Base-by-base conservation (phyloP, 2,113 vertebrate species). In the Barnardius zonarius region DNA sequence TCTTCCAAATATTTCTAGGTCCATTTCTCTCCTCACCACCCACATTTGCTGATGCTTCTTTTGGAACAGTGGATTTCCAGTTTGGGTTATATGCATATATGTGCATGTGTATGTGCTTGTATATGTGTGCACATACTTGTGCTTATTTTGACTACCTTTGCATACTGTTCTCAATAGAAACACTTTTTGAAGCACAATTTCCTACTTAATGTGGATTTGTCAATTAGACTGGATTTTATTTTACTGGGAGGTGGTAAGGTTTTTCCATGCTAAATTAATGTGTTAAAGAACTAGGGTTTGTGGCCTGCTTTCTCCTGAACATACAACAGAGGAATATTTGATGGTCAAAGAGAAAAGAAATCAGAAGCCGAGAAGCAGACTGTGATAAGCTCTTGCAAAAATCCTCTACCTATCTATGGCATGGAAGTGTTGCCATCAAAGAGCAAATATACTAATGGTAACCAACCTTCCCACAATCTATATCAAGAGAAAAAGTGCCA, bases 131-230 rank as follows among this genome's bases (percentile, higher is more conserved):
- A 67, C 25, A 7, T 93, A 57, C 75, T 90, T 91, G 63, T 91
- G 66, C 67, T 91, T 94, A 86, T 91, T 93, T 86, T 93, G 35
- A 79, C 66, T 85, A 76, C 46, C 37, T 96, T 94, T 94, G 49
- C 80, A 88, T 52, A 91, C 66, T 76, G 77, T 92, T 96, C 95
- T 97, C 95, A 95, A 96, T 92, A 96, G 96, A 96, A 97, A 94
- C 73, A 87, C 11, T 82, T 93, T 90, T 61, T 87, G 62, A 93
- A 93, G 83, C 69, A 90, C 86, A 57, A 72, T 19, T 90, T 92
- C 55, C 66, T 88, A 79, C 57, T 61, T 75, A 48, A 30, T 23
- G 33, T 80, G 61, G 69, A 28, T 55, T 9, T 76, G 64, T 52
- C 68, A 22, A 48, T 91, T 63, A 81, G 31, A 43, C 49, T 67